Evolutionary conservation across 2,888 invertebrate species (phyloP), one percentile per base, ranked within the genome.

Genomic region (Pammene fasciana): DNA sequence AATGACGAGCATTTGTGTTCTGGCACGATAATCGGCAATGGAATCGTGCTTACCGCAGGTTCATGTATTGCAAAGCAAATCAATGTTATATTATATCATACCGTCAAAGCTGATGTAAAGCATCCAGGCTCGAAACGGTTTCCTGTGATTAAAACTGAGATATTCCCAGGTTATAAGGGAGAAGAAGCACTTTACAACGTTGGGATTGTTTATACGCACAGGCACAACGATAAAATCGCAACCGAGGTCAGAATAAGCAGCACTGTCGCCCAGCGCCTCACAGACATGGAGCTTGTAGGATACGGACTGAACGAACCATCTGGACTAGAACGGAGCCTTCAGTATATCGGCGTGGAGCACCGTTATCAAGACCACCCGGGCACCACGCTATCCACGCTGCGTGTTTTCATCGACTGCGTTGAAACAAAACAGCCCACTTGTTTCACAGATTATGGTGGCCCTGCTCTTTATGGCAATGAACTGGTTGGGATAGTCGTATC

Each of bases 391-490:
- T n/a, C 76, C 62, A 45, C 72, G 62, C 65, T 86, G 18, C 78
- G 70, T 72, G 85, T 80, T 11, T 89, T 80, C 74, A 82, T 91
- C 74, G 92, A 91, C 72, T 92, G 92, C 70, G 79, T 91, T 34
- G 89, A 91, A 65, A 88, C 90, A 0, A 91, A 89, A 76, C 78
- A 87, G n/a, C 68, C 74, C 1, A 87, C 87, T 0, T 92, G 92
- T 77, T 92, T 88, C 72, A 89, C 79, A 80, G 92, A 92, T 67
- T 78, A 79, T 10, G 92, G 92, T 55, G 90, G 91, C 1, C 90
- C 92, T 10, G 83, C 80, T 9, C 77, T 92, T 71, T 82, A 82
- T 71, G 81, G 85, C 65, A 83, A 88, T 73, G 85, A 89, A 79
- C 79, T 92, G 5, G 74, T 89, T 61, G 91, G 92, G n/a, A 76